A percentile compares a stretch with the other conserved stretches of the same genome.
These are phyloP conservation scores for Heptranchias perlo DNA, from an alignment of 2,113 vertebrate genomes.

Conservation along the genomic window DNA sequence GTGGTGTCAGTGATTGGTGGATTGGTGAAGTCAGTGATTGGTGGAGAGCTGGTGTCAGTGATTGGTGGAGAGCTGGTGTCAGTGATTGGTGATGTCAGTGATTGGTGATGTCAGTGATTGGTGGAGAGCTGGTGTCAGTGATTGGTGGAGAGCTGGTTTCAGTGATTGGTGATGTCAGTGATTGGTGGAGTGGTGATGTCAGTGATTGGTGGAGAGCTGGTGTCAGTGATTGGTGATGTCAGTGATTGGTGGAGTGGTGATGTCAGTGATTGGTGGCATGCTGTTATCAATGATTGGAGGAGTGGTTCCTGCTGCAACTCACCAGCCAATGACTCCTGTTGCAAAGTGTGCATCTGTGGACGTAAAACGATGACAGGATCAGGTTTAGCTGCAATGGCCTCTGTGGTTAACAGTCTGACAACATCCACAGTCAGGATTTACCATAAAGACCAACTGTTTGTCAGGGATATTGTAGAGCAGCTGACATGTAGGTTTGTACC, in stretches of 20 bases:
- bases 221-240: neutral
- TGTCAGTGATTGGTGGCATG: no score
- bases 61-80: neutral
- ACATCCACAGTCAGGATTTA: neutral
- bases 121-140: neutral
- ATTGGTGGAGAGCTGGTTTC: no score
- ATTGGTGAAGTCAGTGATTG: neutral
- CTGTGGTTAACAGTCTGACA: neutral
- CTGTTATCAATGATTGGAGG: neutral
- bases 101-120: neutral
- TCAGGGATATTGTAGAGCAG: neutral
- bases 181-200: neutral
- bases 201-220: neutral
- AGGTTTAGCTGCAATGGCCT: neutral
- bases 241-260: neutral
- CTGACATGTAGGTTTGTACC: neutral
- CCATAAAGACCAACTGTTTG: neutral
- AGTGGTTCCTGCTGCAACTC: neutral
- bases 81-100: neutral
- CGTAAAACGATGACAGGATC: neutral
- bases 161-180: no score
- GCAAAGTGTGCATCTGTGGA: neutral
- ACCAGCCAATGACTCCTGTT: neutral
- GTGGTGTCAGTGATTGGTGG: neutral
- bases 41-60: neutral